A percentile compares a stretch with the other conserved stretches of the same genome.
These are phyloP conservation scores for Triplophysa rosa DNA, from an alignment of 2,113 vertebrate genomes.

Conservation along the genomic window DNA sequence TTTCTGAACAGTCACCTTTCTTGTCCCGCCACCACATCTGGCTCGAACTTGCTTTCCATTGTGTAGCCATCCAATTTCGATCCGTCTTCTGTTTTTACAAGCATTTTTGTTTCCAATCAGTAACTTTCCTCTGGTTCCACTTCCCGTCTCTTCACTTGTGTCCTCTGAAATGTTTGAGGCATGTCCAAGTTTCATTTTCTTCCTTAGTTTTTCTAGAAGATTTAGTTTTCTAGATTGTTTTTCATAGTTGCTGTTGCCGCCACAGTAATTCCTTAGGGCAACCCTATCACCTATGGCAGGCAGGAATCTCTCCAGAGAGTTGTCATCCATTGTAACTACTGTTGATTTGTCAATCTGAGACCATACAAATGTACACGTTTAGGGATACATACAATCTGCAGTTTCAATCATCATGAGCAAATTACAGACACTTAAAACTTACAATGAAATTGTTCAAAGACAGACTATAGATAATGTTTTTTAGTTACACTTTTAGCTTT, in stretches of 20 bases:
- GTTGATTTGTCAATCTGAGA: not conserved
- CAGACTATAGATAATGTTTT: no score
- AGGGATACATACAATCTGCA: conserved; percentile 1
- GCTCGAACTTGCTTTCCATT: conserved; percentile 10
- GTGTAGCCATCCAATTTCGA: conserved; percentile 27
- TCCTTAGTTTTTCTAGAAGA: not conserved
- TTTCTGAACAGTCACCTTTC: not conserved
- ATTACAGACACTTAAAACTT: not conserved
- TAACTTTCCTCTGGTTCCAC: not conserved
- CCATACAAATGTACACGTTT: not conserved
- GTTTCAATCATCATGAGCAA: not conserved
- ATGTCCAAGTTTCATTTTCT: not conserved
- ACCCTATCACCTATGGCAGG: not conserved
- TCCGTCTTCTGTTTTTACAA: not conserved
- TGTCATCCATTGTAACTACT: conserved; percentile 2
- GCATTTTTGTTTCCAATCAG: conserved; percentile 20
- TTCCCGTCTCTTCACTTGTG: not conserved
- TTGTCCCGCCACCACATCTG: not conserved
- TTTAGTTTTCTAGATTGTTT: not conserved
- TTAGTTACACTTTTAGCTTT: no score
- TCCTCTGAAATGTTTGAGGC: not conserved
- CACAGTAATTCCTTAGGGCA: not conserved
- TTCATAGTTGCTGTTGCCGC: not conserved
- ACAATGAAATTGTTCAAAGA: no score
- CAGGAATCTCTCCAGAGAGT: conserved; percentile 2